Evolutionary conservation across 2,113 vertebrate species (phyloP), one percentile per base, ranked within the genome.

Genomic region (Hemiscyllium ocellatum): DNA sequence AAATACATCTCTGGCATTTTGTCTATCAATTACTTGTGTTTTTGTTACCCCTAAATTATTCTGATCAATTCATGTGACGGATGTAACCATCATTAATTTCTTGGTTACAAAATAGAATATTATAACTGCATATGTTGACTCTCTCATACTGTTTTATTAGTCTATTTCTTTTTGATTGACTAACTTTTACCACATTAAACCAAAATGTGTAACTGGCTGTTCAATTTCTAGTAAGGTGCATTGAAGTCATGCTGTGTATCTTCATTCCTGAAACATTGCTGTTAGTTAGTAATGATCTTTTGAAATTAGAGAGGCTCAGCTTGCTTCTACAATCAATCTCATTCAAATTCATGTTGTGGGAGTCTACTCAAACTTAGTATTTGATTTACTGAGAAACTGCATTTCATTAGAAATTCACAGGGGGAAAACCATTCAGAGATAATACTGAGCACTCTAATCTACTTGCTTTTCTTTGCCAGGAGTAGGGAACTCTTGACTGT

Each of bases 341-440:
- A 90, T 90, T 90, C 87, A 93, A 93, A 66, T 93, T 93, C 89
- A 91, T n/a, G 61, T 19, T 93, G 29, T 20, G 20, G n/a, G 89
- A 93, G 66, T n/a, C 61, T 68, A 66, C 5, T 93, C 61, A 93
- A 65, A 93, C 65, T 37, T 93, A 20, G 15, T 42, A 93, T 93
- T 93, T 93, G 61, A 93, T 93, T 93, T n/a, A 93, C 52, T 65
- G 89, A 66, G 61, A 66, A 93, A 93, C 7, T 19, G 56, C 52
- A 93, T 93, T 93, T n/a, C 61, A 93, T 66, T 93, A 37, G 56
- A 93, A 93, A 93, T 93, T 66, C 61, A 93, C 17, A 66, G 89
- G 61, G 15, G 37, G 7, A 19, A 37, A 93, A 42, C 5, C 37
- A 93, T 93, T 93, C 89, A 66, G 61, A 65, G 20, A 66, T 66